phyloP scores from a whole-genome alignment of 2,797 vertebrate genomes.

The Epinephelus awoara region DNA sequence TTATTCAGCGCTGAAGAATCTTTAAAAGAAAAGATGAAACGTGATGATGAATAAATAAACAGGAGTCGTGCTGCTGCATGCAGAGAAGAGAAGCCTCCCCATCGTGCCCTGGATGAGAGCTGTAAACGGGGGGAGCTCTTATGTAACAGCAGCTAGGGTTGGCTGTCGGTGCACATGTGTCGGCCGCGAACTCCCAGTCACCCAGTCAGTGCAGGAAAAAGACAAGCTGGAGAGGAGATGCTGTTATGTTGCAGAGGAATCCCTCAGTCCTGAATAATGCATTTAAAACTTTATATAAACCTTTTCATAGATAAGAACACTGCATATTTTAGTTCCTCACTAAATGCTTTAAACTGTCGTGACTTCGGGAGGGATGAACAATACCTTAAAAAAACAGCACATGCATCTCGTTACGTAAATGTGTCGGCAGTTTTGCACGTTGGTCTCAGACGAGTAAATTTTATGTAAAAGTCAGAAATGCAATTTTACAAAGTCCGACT shows the following conservation, averaged over 20 bases:
- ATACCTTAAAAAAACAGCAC: not conserved
- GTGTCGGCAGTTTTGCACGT: not conserved
- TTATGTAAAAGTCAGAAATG: no score
- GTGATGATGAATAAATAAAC: conserved; percentile 69
- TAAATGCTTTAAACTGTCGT: not conserved
- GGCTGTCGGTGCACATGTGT: conserved; percentile 44
- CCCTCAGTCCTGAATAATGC: conserved; percentile 45
- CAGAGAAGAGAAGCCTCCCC: conserved; percentile 38
- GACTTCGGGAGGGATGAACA: not conserved
- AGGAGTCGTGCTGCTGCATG: conserved; percentile 30
- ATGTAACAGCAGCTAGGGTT: conserved; percentile 68
- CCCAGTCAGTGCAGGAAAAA: conserved; percentile 8
- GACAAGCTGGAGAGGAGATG: not conserved
- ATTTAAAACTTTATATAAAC: not conserved
- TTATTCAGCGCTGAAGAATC: conserved; percentile 32
- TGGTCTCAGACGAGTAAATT: no score
- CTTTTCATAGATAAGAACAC: not conserved
- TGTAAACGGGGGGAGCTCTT: conserved; percentile 39
- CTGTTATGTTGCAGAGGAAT: conserved; percentile 29
- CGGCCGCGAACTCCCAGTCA: conserved; percentile 34
- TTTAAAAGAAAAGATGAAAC: conserved; percentile 59
- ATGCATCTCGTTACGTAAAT: not conserved
- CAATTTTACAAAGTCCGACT: no score
- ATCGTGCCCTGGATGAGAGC: conserved; percentile 48
- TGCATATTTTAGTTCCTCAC: not conserved